Conservation (phyloP, 2,888 invertebrate species). For the Xestoiulus laeticollis region DNA sequence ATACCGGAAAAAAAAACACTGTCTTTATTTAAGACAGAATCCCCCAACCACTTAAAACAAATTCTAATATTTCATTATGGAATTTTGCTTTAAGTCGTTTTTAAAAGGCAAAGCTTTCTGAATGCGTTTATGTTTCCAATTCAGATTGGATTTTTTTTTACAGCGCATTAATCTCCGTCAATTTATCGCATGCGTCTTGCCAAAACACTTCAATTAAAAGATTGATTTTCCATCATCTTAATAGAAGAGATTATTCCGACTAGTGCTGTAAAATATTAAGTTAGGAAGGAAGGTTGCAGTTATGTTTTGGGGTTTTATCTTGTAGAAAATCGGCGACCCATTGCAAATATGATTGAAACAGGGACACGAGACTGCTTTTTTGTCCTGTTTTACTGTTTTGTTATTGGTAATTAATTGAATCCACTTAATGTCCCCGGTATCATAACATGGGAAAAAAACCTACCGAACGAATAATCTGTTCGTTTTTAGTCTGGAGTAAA, state of each 20-base stretch:
- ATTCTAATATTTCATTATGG: too few species aligned
- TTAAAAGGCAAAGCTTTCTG: too few species aligned
- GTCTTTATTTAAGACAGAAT: too few species aligned
- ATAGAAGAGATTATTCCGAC: not conserved
- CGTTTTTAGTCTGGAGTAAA: not conserved
- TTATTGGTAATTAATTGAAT: conserved; percentile 3
- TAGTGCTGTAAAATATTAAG: not conserved
- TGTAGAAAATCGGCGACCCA: not conserved
- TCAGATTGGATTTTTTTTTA: too few species aligned
- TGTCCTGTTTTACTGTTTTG: not conserved
- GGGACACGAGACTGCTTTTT: not conserved
- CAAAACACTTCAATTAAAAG: not conserved
- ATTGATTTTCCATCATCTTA: not conserved
- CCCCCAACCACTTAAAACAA: too few species aligned
- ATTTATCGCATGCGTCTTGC: not conserved
- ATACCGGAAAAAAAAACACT: too few species aligned
- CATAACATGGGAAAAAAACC: not conserved
- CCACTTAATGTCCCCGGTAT: not conserved
- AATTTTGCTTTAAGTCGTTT: too few species aligned
- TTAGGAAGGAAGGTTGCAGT: not conserved
- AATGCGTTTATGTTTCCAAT: too few species aligned
- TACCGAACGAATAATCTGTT: not conserved
- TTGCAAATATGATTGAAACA: not conserved
- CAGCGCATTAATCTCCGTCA: too few species aligned
- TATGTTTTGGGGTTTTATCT: not conserved